Evolutionary conservation across 2,797 vertebrate species (phyloP).

Genomic region (Schizopygopsis malacanthus): DNA sequence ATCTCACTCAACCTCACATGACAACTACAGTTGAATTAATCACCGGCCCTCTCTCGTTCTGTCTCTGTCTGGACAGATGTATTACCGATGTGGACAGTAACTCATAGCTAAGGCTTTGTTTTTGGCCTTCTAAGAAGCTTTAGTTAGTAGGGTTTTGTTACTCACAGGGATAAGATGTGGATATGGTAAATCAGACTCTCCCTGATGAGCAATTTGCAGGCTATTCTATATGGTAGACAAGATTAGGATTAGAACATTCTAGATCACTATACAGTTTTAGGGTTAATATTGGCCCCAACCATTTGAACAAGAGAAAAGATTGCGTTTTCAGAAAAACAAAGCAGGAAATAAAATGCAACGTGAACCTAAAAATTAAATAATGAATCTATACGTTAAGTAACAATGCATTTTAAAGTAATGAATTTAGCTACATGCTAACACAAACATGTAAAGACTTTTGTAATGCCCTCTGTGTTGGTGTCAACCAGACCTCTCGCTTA

Average conservation of each 20-base stretch:
- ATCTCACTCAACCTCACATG: slow-evolving; percentile 42
- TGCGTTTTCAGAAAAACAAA: background rate
- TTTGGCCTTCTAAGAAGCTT: background rate
- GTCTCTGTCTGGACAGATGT: slow-evolving; percentile 22
- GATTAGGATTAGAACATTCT: background rate
- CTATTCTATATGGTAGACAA: background rate
- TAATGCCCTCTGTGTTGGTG: too few species aligned
- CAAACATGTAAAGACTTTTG: background rate
- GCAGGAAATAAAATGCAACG: background rate
- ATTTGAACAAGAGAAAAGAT: background rate
- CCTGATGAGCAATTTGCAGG: background rate
- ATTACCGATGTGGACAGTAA: slow-evolving; percentile 12
- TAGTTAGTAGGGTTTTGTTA: background rate
- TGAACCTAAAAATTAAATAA: background rate
- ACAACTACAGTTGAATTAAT: slow-evolving; percentile 45
- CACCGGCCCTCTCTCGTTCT: slow-evolving; percentile 24
- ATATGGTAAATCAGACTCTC: background rate
- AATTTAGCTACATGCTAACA: background rate
- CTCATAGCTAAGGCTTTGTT: slow-evolving; percentile 22
- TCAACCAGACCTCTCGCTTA: too few species aligned
- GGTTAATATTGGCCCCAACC: background rate
- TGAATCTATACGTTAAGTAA: background rate
- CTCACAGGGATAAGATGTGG: background rate
- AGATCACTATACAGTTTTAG: background rate
- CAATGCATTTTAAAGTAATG: background rate